Evolutionary conservation across 2,113 vertebrate genomes (phyloP).

Genomic region (Lycaon pictus): DNA sequence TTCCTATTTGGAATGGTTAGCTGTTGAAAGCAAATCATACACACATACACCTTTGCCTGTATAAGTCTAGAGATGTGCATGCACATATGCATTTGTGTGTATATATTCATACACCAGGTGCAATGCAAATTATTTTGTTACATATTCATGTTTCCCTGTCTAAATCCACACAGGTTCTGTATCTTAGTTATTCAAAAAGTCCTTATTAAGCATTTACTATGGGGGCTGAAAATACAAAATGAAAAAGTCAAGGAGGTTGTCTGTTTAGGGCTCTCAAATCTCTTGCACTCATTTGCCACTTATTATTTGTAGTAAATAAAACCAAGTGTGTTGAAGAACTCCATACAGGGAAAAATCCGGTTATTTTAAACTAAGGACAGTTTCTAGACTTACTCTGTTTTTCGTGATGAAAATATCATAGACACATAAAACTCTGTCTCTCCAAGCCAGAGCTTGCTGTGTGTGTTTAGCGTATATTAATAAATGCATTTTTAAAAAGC

Average conservation of each 20-base stretch:
- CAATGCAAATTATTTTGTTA: not conserved
- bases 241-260: not conserved
- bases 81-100: not conserved
- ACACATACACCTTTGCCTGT: not conserved
- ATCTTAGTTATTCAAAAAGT: not conserved
- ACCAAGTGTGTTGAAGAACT: not conserved
- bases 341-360: not conserved
- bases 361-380: not conserved
- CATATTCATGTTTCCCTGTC: not conserved
- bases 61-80: not conserved
- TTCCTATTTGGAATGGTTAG: not conserved
- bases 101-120: not conserved
- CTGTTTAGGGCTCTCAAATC: not conserved
- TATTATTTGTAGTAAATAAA: constrained; percentile 9
- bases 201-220: constrained; percentile 46
- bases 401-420: constrained; percentile 38
- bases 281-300: not conserved
- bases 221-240: constrained; percentile 9
- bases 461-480: not conserved
- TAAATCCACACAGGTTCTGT: not conserved
- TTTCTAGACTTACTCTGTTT: constrained; percentile 1
- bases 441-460: not conserved
- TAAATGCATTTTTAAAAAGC: not conserved
- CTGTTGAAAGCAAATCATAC: not conserved
- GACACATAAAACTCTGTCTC: not conserved